Percentiles rank a stretch among this genome's conserved stretches.
Conservation (phyloP, 1,140 invertebrate genomes). For the Liolophura sinensis region DNA sequence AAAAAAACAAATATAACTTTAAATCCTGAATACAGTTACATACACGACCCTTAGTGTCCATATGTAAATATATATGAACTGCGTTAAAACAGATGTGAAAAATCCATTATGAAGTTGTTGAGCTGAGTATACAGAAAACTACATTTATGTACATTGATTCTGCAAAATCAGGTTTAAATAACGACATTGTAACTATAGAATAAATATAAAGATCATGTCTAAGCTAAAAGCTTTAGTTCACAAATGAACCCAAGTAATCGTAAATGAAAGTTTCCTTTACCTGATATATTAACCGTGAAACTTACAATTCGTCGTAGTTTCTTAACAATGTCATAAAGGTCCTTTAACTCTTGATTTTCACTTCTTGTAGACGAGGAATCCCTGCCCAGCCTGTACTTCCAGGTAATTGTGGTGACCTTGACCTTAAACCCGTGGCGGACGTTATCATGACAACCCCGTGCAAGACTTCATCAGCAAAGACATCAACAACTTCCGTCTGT, state of each 20-base stretch:
- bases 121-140: neutral
- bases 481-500: no score
- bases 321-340: neutral
- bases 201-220: neutral
- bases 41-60: neutral
- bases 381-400: conserved; percentile 29
- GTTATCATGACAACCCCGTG: neutral
- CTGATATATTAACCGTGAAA: neutral
- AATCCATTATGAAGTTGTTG: neutral
- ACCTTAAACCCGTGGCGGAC: conserved; percentile 13
- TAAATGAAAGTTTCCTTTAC: no score
- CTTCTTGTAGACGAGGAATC: conserved; percentile 29
- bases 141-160: conserved; percentile 4
- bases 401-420: conserved; percentile 34
- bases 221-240: neutral
- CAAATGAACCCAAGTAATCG: neutral
- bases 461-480: no score
- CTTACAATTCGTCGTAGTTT: neutral
- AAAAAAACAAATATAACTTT: neutral
- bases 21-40: neutral
- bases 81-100: neutral
- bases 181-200: neutral
- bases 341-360: neutral
- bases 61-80: conserved; percentile 1
- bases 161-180: no score